Evolutionary conservation across 2,888 invertebrate genomes (phyloP).

Genomic region (Zonitis immaculata): DNA sequence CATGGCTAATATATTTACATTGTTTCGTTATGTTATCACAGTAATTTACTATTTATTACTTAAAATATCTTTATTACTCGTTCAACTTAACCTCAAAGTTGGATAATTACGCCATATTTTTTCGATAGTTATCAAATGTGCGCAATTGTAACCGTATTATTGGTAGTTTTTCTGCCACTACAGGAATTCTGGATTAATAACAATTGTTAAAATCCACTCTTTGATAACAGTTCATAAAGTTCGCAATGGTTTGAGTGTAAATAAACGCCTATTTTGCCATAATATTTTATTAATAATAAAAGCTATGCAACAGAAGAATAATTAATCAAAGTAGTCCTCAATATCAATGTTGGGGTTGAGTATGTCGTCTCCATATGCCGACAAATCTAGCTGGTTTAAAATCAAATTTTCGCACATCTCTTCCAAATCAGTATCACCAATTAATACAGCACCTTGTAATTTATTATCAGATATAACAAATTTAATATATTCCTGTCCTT

Average conservation of each 20-base stretch:
- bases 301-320: neutral
- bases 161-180: no score
- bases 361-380: constrained; percentile 83
- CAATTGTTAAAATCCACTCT: no score
- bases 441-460: constrained; percentile 89
- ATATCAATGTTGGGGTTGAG: constrained; percentile 95
- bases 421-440: constrained; percentile 96
- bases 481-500: constrained; percentile 78
- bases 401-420: constrained; percentile 98
- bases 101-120: no score
- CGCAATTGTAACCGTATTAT: no score
- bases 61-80: neutral
- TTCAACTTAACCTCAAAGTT: neutral
- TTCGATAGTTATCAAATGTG: no score
- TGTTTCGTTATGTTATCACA: neutral
- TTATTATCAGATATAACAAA: constrained; percentile 77
- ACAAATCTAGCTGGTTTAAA: constrained; percentile 87
- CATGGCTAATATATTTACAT: neutral
- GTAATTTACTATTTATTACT: neutral
- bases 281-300: no score
- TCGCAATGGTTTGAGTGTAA: no score
- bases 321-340: constrained; percentile 97
- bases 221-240: no score
- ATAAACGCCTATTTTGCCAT: no score
- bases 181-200: no score